Percentiles rank a stretch among this genome's conserved stretches.
phyloP scores from a whole-genome alignment of 2,113 vertebrate genomes.

The Seriola dumerili region DNA sequence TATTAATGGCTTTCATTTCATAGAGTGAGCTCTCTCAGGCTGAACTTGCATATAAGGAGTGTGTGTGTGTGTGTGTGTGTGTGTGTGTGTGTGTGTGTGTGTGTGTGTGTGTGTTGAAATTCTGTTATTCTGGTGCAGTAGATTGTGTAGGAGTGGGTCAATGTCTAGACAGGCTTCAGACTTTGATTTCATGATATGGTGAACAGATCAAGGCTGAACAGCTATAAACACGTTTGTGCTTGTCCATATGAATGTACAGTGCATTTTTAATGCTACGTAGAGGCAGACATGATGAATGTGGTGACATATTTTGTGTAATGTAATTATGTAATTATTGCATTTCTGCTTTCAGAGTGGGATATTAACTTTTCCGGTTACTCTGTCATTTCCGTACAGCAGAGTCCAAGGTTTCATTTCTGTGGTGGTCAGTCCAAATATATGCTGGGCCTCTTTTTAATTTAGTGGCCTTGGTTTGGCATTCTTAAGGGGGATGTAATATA shows the following conservation, averaged over 20 bases:
- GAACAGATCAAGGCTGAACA: constrained; percentile 43
- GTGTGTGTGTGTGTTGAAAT: constrained; percentile 18
- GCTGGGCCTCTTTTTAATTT: constrained; percentile 63
- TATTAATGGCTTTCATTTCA: constrained; percentile 56
- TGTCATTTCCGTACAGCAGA: constrained; percentile 18
- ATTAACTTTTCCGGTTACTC: constrained; percentile 37
- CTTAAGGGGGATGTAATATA: constrained; percentile 24
- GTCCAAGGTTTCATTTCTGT: constrained; percentile 29
- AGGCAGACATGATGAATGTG: neutral
- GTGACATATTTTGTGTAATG: neutral
- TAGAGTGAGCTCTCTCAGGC: neutral
- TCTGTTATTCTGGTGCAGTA: constrained; percentile 37
- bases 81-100: constrained; percentile 6
- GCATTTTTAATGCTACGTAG: neutral
- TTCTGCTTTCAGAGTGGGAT: constrained; percentile 11
- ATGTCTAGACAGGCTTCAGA: constrained; percentile 64
- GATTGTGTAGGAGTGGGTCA: constrained; percentile 55
- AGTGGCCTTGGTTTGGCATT: constrained; percentile 59
- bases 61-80: constrained; percentile 5
- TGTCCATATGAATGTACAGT: neutral
- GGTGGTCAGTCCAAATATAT: constrained; percentile 67
- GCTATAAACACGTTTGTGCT: constrained; percentile 1
- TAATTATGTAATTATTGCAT: constrained; percentile 26
- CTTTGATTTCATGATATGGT: constrained; percentile 59
- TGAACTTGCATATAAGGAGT: neutral